Percentiles rank a stretch among this genome's conserved stretches.
These are phyloP conservation scores for Sapajus apella DNA, from an alignment of 2,113 vertebrate genomes.

Conservation along the genomic window DNA sequence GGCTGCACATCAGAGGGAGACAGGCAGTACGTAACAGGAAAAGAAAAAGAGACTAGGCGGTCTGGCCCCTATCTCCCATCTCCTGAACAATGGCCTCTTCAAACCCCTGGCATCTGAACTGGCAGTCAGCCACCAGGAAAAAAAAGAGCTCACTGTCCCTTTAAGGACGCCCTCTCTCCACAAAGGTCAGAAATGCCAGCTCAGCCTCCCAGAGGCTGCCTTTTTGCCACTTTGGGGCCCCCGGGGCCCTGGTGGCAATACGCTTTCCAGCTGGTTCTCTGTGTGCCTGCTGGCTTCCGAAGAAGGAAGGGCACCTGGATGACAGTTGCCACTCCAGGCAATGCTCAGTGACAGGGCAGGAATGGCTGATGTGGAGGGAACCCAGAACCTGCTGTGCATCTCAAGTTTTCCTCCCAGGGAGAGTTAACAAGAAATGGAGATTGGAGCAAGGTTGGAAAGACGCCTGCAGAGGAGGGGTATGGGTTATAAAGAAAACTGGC, in stretches of 20 bases:
- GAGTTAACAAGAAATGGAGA: background rate
- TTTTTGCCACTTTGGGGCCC: constrained; percentile 26
- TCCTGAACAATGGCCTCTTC: constrained; percentile 83
- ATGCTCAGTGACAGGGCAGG: background rate
- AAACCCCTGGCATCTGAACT: constrained; percentile 80
- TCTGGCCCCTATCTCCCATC: constrained; percentile 63
- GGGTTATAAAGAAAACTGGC: background rate
- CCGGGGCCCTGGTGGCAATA: background rate
- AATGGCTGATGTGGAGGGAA: background rate
- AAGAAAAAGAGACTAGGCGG: constrained; percentile 72
- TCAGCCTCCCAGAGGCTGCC: constrained; percentile 72
- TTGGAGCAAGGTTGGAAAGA: background rate
- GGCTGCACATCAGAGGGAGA: constrained; percentile 33
- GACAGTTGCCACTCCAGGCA: background rate
- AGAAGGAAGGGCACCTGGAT: background rate
- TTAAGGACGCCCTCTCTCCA: constrained; percentile 81
- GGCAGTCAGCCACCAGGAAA: constrained; percentile 75
- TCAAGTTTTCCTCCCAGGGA: background rate
- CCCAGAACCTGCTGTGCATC: background rate
- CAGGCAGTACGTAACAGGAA: background rate
- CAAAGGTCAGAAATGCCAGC: constrained; percentile 72
- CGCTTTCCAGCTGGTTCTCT: background rate
- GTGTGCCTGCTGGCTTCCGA: background rate
- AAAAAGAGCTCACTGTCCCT: constrained; percentile 78
- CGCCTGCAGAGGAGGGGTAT: background rate